These are phyloP conservation scores for Ormyrus rosae DNA, from an alignment of 2,888 invertebrate species.

Conservation along the genomic window DNA sequence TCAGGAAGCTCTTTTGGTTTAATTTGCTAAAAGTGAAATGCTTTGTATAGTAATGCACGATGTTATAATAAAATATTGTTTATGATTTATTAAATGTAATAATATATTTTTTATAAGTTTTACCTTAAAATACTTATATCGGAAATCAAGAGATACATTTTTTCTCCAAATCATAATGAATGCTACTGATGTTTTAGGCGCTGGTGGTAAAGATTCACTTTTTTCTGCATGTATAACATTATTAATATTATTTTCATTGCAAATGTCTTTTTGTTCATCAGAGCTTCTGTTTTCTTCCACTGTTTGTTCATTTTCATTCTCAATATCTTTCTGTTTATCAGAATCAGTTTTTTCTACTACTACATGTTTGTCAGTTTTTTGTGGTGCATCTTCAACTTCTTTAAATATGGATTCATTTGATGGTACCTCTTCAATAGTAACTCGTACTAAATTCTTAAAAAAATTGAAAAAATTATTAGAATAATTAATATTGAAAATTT, in stretches of 20 bases:
- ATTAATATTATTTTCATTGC: conserved; percentile 59
- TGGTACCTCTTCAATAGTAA: conserved; percentile 77
- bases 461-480: conserved; percentile 9
- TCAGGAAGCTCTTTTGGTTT: conserved; percentile 78
- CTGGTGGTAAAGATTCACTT: conserved; percentile 67
- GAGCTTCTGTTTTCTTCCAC: not conserved
- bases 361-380: conserved; percentile 50
- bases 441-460: conserved; percentile 59
- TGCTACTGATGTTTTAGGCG: conserved; percentile 82
- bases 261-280: not conserved
- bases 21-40: conserved; percentile 77
- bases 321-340: not conserved
- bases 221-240: conserved; percentile 4
- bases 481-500: not conserved
- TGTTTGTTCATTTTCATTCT: not conserved
- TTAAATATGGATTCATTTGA: conserved; percentile 54
- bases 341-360: not conserved
- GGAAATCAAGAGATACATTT: conserved; percentile 76
- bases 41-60: conserved; percentile 3
- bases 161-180: conserved; percentile 82
- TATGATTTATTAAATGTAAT: not conserved
- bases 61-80: conserved; percentile 12
- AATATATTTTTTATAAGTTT: not conserved
- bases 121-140: conserved; percentile 81
- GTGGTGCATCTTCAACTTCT: conserved; percentile 42